These are phyloP conservation scores for Lipotes vexillifer DNA, from an alignment of 2,113 vertebrate species.

Conservation along the genomic window DNA sequence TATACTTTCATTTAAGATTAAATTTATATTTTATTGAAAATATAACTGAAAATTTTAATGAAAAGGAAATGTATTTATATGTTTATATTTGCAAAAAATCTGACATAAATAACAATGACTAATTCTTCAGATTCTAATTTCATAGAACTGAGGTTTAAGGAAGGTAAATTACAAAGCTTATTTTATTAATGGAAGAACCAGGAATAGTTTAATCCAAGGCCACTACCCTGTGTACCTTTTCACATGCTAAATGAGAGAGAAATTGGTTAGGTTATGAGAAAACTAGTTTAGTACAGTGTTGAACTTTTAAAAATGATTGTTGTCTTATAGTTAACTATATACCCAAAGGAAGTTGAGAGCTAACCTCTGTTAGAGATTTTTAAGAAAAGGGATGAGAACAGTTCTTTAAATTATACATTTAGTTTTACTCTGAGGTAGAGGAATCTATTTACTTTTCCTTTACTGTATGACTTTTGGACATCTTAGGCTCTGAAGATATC, in stretches of 20 bases:
- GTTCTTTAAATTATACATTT: slow-evolving; percentile 15
- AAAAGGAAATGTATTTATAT: background rate
- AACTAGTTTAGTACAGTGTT: background rate
- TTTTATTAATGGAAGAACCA: background rate
- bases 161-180: background rate
- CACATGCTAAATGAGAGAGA: background rate
- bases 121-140: background rate
- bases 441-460: background rate
- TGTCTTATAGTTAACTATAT: background rate
- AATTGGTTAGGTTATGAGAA: background rate
- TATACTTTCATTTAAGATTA: background rate
- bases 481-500: background rate
- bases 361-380: background rate
- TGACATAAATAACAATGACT: background rate
- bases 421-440: background rate
- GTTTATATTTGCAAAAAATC: slow-evolving; percentile 7
- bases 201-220: background rate
- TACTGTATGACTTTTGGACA: background rate
- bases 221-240: background rate
- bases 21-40: slow-evolving; percentile 16
- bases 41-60: background rate
- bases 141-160: background rate
- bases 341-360: background rate
- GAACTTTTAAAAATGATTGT: background rate
- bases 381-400: background rate